Evolutionary conservation across 2,888 invertebrate species (phyloP), one percentile per base, ranked within the genome.

Genomic region (Amphimallon solstitiale): DNA sequence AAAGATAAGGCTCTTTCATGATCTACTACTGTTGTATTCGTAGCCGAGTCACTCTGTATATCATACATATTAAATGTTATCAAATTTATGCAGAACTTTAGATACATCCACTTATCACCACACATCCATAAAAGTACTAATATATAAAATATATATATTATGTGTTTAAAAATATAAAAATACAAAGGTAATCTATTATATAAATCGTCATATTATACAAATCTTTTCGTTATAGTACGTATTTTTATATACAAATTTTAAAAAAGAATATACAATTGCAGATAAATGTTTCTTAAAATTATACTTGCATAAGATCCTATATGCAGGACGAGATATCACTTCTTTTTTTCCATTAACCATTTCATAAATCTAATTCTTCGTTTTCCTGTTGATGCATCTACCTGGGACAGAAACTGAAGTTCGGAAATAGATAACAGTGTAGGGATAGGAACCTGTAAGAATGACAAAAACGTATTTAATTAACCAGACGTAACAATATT

Each of bases 371-470:
- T 12, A 40, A 43, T 54, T 23, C 43, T 29, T 14, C 7, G 48
- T 40, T 51, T 48, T 43, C 12, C 10, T 38, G 17, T 43, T 68
- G n/a, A n/a, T 51, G 68, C 35, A 63, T 70, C 84, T 86, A 88
- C 85, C 88, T 88, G 71, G 92, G 92, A 80, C 95, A 95, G 83
- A 91, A 92, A 78, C 90, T 89, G 80, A 91, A 91, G 82, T 92
- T 88, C 59, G 95, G 94, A 83, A 93, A 95, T 73, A 95, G 87
- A 82, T 91, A 91, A 84, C 95, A 95, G 83, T 95, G 95, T 74
- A 95, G 87, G 68, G 95, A 95, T 77, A 92, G 88, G 84, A 95
- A 94, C 83, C 93, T 92, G 88, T 73, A 71, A 74, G 70, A 71
- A 68, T 69, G 68, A 59, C 67, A 69, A 52, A 68, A 70, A 43